Conservation (phyloP, 2,797 vertebrate species). For the Trematomus bernacchii region DNA sequence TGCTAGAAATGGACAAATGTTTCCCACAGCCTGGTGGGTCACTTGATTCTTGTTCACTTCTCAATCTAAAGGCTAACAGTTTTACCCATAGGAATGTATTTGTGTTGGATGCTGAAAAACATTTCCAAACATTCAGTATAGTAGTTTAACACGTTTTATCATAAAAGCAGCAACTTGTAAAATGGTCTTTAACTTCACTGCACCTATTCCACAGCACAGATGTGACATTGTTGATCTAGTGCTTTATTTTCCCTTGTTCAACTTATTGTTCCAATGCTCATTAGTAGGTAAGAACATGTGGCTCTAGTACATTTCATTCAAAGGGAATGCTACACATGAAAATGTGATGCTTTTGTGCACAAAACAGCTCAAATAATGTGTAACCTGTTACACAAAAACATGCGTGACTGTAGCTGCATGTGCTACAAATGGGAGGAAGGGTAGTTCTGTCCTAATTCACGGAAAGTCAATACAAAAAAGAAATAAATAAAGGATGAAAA, state of each 20-base stretch:
- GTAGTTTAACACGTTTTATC: constrained; percentile 5
- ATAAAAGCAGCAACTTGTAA: constrained; percentile 9
- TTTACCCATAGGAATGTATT: not conserved
- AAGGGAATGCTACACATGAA: constrained; percentile 6
- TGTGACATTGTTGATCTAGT: constrained; percentile 19
- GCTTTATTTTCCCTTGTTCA: not conserved
- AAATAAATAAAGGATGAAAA: not conserved
- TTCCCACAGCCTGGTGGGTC: not conserved
- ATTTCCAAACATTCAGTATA: constrained; percentile 8
- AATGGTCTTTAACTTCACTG: not conserved
- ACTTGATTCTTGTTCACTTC: not conserved
- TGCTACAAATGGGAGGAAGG: not conserved
- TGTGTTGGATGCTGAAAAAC: not conserved
- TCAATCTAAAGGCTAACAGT: not conserved
- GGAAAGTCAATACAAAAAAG: not conserved
- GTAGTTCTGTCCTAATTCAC: not conserved
- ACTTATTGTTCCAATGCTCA: constrained; percentile 2
- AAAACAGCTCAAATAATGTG: not conserved
- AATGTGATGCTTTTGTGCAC: constrained; percentile 3
- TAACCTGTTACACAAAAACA: constrained; percentile 12
- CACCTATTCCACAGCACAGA: not conserved
- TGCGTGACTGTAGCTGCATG: not conserved
- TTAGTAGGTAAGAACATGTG: constrained; percentile 21
- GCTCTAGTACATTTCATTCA: constrained; percentile 7
- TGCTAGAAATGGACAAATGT: too few relatives aligned